These are phyloP conservation scores for Chaetorhynchus papuensis DNA, from an alignment of 2,113 vertebrate genomes.

Conservation along the genomic window DNA sequence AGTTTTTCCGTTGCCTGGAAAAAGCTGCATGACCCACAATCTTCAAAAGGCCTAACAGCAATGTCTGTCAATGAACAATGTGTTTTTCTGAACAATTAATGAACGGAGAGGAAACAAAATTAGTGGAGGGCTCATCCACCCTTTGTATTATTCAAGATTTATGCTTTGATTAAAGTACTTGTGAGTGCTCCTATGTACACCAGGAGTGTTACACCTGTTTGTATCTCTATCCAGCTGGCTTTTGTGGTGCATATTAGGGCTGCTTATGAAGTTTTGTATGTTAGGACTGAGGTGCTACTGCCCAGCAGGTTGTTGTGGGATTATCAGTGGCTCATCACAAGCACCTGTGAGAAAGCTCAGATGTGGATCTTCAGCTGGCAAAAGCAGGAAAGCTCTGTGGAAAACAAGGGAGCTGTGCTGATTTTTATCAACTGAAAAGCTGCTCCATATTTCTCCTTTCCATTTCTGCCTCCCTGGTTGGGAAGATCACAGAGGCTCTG, in stretches of 20 bases:
- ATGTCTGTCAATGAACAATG: background rate
- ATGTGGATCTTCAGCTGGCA: background rate
- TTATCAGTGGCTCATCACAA: background rate
- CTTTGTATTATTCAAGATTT: background rate
- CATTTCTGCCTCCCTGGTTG: background rate
- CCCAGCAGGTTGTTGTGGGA: background rate
- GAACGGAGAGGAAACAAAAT: background rate
- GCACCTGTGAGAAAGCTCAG: background rate
- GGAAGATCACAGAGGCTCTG: background rate
- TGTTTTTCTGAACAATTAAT: background rate
- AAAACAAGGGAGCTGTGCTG: background rate
- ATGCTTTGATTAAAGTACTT: background rate
- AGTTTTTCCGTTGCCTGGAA: background rate
- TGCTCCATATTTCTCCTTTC: background rate
- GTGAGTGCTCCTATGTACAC: fast-evolving
- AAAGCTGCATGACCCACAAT: background rate
- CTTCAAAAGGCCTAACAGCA: background rate
- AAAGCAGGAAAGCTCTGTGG: background rate
- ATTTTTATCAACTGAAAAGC: background rate
- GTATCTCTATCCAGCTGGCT: background rate
- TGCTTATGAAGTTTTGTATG: background rate
- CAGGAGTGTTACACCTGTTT: background rate
- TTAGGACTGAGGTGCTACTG: background rate
- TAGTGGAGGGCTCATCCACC: background rate
- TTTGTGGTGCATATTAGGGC: background rate